Evolutionary conservation across 2,888 invertebrate genomes (phyloP), one percentile per base, ranked within the genome.

Genomic region (Encarsia formosa): DNA sequence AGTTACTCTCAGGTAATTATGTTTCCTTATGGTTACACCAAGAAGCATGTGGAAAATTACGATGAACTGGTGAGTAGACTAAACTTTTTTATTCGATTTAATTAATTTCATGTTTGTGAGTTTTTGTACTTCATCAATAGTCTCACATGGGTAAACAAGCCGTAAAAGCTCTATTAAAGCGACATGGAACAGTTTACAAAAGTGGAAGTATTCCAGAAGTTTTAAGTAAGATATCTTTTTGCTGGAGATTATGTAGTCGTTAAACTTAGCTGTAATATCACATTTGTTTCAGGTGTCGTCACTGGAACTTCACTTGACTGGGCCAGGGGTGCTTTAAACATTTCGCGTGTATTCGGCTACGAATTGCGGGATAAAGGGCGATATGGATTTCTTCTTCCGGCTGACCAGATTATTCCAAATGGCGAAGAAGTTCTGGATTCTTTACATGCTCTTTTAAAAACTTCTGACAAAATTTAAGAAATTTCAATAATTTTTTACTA

Each of bases 271-370:
- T n/a, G n/a, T n/a, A n/a, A n/a, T n/a, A n/a, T n/a, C n/a, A n/a
- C n/a, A n/a, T n/a, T n/a, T 26, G 20, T 67, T 65, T 5, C 65
- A 86, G 86, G 85, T 68, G 75, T 79, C 0, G 82, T 85, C 1
- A 81, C 83, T 6, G 88, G 88, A 0, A 77, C 79, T 3, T 80
- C 84, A 18, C 77, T 82, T 57, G 91, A 93, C 66, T 92, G 88
- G 86, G 86, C 82, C 0, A 86, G 88, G 63, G 84, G 81, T 6
- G 78, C 75, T 0, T 81, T 79, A 45, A 81, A 82, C 35, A 80
- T 83, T 1, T 84, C 84, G 2, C 77, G 88, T 15, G 78, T 82
- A 0, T 87, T 83, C 58, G 85, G 86, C 0, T 85, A 85, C 58
- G 86, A 87, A 65, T 77, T 88, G 2, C 75, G 87, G 6, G 87